phyloP scores from a whole-genome alignment of 2,113 vertebrate species.

The Camelus dromedarius region DNA sequence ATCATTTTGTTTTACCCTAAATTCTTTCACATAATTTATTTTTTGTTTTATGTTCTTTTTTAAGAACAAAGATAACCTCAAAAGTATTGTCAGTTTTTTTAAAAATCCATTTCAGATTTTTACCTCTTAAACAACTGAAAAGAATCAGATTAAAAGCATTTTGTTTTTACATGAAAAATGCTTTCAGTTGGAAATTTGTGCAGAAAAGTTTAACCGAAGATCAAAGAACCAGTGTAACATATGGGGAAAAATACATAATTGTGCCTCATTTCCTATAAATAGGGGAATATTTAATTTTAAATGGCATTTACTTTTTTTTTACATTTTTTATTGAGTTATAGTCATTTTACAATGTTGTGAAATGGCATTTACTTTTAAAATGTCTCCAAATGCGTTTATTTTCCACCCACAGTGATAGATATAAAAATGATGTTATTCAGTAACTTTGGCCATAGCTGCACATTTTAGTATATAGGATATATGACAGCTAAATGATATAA shows the following conservation, averaged over 20 bases:
- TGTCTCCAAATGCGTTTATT: slow-evolving; percentile 27
- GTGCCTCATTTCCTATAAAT: slow-evolving; percentile 53
- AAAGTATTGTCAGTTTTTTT: slow-evolving; percentile 37
- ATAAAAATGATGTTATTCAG: not conserved
- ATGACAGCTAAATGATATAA: slow-evolving; percentile 1
- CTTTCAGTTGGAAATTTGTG: slow-evolving; percentile 41
- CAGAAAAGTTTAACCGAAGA: slow-evolving; percentile 23
- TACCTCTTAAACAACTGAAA: slow-evolving; percentile 33
- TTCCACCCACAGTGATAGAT: not conserved
- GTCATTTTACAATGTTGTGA: no score
- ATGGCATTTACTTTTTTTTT: slow-evolving; percentile 43
- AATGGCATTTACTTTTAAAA: slow-evolving; percentile 54
- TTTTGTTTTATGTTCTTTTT: slow-evolving; percentile 53
- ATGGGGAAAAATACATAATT: not conserved
- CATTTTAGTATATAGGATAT: slow-evolving; percentile 36
- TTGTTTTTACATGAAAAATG: slow-evolving; percentile 63
- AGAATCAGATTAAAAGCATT: slow-evolving; percentile 30
- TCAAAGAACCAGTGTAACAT: slow-evolving; percentile 45
- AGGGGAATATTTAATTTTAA: slow-evolving; percentile 61
- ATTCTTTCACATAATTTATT: slow-evolving; percentile 22
- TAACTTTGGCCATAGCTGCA: slow-evolving; percentile 25
- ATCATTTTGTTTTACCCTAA: slow-evolving; percentile 50
- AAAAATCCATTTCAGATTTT: slow-evolving; percentile 53
- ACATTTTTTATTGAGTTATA: no score
- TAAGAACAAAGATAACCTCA: slow-evolving; percentile 50